Percentiles rank a stretch among this genome's conserved stretches.
Evolutionary conservation across 2,888 invertebrate species (phyloP).

Genomic region (Pristionchus mayeri): DNA sequence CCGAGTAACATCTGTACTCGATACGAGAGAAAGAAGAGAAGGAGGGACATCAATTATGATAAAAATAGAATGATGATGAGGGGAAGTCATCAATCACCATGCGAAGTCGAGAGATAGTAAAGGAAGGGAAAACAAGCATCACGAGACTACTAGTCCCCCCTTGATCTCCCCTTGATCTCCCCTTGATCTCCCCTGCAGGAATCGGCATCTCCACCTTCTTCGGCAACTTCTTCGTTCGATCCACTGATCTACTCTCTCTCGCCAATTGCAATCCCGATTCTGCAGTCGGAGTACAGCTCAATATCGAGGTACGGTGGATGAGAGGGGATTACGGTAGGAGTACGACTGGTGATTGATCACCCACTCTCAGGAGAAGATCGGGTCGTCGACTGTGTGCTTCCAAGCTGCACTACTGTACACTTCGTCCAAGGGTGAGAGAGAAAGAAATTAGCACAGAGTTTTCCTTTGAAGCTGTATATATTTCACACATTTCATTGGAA

Average conservation of each 20-base stretch:
- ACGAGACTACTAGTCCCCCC: background rate
- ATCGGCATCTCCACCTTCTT: conserved; percentile 97
- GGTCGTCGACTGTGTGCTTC: conserved; percentile 92
- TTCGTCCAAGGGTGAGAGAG: conserved; percentile 86
- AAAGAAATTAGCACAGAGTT: no score
- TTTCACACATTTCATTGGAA: no score
- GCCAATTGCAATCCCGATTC: conserved; percentile 98
- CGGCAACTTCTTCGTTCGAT: conserved; percentile 98
- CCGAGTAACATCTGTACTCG: conserved; percentile 27
- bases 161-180: background rate
- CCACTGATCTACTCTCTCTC: conserved; percentile 93
- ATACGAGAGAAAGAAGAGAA: conserved; percentile 26
- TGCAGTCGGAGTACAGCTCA: conserved; percentile 94
- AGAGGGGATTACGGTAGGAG: background rate
- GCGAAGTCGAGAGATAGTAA: background rate
- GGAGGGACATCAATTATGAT: conserved; percentile 27
- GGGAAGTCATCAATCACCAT: conserved; percentile 24
- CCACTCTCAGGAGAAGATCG: conserved; percentile 86
- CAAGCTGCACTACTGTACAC: conserved; percentile 98
- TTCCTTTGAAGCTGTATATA: no score
- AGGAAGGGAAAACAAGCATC: background rate
- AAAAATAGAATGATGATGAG: conserved; percentile 38
- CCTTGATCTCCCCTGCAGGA: conserved; percentile 82
- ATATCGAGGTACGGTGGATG: conserved; percentile 41
- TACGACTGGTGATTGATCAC: background rate